Evolutionary conservation across 2,888 invertebrate genomes (phyloP), one percentile per base, ranked within the genome.

Genomic region (Drosophila siamana): DNA sequence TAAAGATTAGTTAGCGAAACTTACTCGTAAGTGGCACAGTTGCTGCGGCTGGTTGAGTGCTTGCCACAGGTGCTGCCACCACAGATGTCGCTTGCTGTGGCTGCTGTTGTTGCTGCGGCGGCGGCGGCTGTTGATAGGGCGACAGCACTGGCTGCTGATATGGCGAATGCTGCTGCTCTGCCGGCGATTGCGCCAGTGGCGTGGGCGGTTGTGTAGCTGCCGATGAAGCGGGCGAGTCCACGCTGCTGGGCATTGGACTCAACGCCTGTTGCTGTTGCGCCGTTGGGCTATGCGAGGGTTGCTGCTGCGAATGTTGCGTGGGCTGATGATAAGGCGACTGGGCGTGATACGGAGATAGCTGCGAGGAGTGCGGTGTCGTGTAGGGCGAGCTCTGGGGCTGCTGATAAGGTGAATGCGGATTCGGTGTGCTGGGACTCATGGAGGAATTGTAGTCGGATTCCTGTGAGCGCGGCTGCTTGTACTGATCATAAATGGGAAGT

Each of bases 361-460:
- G 86, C 0, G 86, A 80, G 15, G 86, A 86, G 26, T 90, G 86
- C 72, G 90, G 93, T 70, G 92, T 90, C 59, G 91, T 89, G 57
- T 92, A 92, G 26, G 93, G 94, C 46, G 93, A 93, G 56, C 89
- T 91, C 41, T 92, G 92, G 0, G 91, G 90, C 51, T 92, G 94
- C 88, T 93, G 94, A 84, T 93, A 94, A 0, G 94, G 93, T 47
- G 93, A 93, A 63, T 93, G 94, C 38, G 93, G 92, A 74, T 93
- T 93, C 0, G 91, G 91, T 48, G 93, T 93, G 81, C 93, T 93
- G 26, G 94, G 93, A 48, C 93, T 93, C 84, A 94, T 91, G 7
- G 93, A 92, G 2, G 93, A 92, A 78, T 94, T 94, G 69, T 94
- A 94, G 19, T 94, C 92, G 0, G 92, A 92, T 66, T 92, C 94